Evolutionary conservation across 2,888 invertebrate genomes (phyloP), one percentile per base, ranked within the genome.

Genomic region (Carabus problematicus): DNA sequence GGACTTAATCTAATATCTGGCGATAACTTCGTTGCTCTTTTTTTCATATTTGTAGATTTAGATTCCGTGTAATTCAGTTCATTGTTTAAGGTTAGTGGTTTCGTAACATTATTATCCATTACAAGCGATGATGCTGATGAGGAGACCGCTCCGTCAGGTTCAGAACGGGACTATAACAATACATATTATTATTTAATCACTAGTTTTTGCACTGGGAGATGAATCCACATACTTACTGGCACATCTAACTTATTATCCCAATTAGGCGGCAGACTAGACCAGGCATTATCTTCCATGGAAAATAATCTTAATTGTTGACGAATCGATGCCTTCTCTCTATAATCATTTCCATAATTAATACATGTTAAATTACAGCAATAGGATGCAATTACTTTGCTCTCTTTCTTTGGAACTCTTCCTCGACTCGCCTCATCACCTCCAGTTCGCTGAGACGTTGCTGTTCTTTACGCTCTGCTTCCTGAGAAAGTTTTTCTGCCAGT

Each of bases 321-420:
- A 71, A 93, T 91, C 73, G 83, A 88, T 0, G 90, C 91, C 79
- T 91, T 91, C 80, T 91, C 91, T 72, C 89, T 80, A 71, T 71
- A 77, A 77, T 40, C 29, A 54, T 52, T 14, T 29, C n/a, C 47
- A 47, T 16, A 52, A 52, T 52, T 52, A 52, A 52, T 29, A 29
- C 16, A 52, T 52, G 9, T 16, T 40, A 66, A 41, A 29, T 29
- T 29, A 29, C 29, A 29, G 29, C 29, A 29, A 29, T 52, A 52
- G 19, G 19, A 52, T 7, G 18, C 19, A 58, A 83, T 29, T 76
- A 79, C 79, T 79, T 84, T 43, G 92, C 93, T 52, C 94, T 85
- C 81, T 94, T 94, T 72, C 89, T 85, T 79, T 94, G 93, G 80
- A 94, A 94, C 80, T 94, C 94, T 78, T 94, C 93, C 78, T 94